Conservation (phyloP, 2,888 invertebrate genomes). For the Parapristionchus giblindavisi region DNA sequence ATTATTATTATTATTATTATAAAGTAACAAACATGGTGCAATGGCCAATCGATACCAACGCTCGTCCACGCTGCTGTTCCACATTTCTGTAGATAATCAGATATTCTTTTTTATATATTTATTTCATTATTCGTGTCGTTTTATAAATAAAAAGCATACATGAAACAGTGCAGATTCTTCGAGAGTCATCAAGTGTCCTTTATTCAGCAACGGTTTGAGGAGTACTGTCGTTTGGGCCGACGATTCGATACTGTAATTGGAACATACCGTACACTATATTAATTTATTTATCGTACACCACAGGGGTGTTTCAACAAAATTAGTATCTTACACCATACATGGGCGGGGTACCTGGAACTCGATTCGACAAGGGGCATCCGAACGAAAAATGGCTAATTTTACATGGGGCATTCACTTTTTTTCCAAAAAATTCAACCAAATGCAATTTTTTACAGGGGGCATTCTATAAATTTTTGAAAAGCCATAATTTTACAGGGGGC, state of each 20-base stretch:
- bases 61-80: conserved; percentile 53
- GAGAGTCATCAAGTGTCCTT: conserved; percentile 44
- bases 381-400: too few relatives aligned
- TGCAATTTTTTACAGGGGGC: too few relatives aligned
- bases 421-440: too few relatives aligned
- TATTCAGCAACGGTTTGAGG: conserved; percentile 59
- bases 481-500: too few relatives aligned
- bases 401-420: too few relatives aligned
- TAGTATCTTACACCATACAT: too few relatives aligned
- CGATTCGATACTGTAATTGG: not conserved
- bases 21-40: conserved; percentile 26
- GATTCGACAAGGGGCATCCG: too few relatives aligned
- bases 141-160: conserved; percentile 33
- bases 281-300: not conserved
- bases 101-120: not conserved
- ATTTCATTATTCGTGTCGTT: not conserved
- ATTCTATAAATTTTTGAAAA: too few relatives aligned
- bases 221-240: conserved; percentile 51
- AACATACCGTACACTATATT: not conserved
- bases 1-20: not conserved
- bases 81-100: conserved; percentile 42
- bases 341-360: too few relatives aligned
- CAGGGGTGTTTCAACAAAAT: too few relatives aligned
- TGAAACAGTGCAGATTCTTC: conserved; percentile 44
- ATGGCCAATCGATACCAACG: conserved; percentile 27